phyloP scores from a whole-genome alignment of 37 sponge, comb jelly and placozoan genomes.

The Chondrilla cf. caribensis region DNA sequence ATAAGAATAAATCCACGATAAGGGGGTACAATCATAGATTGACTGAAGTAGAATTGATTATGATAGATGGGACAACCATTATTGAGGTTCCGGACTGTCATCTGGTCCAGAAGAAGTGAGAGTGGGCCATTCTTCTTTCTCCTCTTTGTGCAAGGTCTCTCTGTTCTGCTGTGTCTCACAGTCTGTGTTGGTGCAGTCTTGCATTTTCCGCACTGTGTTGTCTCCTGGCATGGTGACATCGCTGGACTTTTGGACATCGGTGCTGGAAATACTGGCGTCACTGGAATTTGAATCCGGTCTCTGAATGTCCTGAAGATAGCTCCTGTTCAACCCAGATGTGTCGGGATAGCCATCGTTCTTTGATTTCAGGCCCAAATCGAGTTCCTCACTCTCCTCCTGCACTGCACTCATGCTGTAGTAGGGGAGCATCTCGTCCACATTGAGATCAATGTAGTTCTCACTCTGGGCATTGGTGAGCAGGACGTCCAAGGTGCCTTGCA shows the following conservation, averaged over 20 bases:
- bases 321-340: not conserved
- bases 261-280: not conserved
- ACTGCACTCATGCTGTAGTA: slow-evolving; percentile 9
- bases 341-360: not conserved
- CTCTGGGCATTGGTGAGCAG: slow-evolving; percentile 4
- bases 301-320: not conserved
- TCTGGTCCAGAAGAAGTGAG: not conserved
- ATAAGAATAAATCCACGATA: too few species aligned
- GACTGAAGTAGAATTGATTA: too few species aligned
- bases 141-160: too few species aligned
- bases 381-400: not conserved
- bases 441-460: slow-evolving; percentile 20
- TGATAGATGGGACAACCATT: too few species aligned
- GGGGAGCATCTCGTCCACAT: slow-evolving; percentile 21
- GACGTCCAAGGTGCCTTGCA: not conserved
- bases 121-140: too few species aligned
- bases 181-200: too few species aligned
- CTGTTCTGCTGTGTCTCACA: too few species aligned
- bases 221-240: too few species aligned
- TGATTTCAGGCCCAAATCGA: not conserved
- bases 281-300: slow-evolving; percentile 1
- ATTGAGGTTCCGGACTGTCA: too few species aligned
- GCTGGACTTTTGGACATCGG: too few species aligned
- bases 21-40: too few species aligned
- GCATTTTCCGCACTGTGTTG: too few species aligned